Evolutionary conservation across 1,140 invertebrate species (phyloP), one percentile per base, ranked within the genome.

Genomic region (Pentalonia nigronervosa): DNA sequence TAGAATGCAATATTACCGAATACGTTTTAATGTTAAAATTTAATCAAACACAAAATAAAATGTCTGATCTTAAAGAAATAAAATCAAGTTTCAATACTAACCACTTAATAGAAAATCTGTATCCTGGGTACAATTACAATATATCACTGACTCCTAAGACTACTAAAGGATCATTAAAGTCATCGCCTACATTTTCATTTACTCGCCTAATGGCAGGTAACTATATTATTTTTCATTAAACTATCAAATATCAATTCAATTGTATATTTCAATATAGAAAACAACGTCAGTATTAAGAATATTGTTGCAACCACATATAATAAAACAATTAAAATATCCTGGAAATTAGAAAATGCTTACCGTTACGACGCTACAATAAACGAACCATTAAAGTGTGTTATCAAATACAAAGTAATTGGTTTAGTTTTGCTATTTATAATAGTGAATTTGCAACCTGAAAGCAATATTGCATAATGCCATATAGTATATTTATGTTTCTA

Each of bases 401-500:
- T 88, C 30, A 48, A 7, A 88, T 88, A 50, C 20, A 88, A 88
- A 88, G 86, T 88, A 88, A 50, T 88, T n/a, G 9, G 11, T 25
- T 14, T 17, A 45, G 2, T 47, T 30, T 86, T 17, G 20, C 50
- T 20, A 50, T 20, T 48, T 60, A 60, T 25, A 47, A 41, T 25
- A 25, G 21, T 41, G 50, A 50, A 50, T 50, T 4, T 41, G 41
- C 50, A 20, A 50, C 20, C 50, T 20, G 50, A 50, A 50, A 50
- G 2, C 20, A 50, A 50, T 50, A 50, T 21, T 21, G 20, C 50
- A 50, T 21, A 21, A 50, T 20, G 50, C 50, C 50, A 50, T 21
- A 21, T 50, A 50, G 17, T 50, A 50, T 50, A 17, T 50, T 36
- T 25, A 2, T 17, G 9, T 7, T n/a, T 50, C 2, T 23, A 50